Evolutionary conservation across 2,888 invertebrate species (phyloP), one percentile per base, ranked within the genome.

Genomic region (Athetis lepigone): DNA sequence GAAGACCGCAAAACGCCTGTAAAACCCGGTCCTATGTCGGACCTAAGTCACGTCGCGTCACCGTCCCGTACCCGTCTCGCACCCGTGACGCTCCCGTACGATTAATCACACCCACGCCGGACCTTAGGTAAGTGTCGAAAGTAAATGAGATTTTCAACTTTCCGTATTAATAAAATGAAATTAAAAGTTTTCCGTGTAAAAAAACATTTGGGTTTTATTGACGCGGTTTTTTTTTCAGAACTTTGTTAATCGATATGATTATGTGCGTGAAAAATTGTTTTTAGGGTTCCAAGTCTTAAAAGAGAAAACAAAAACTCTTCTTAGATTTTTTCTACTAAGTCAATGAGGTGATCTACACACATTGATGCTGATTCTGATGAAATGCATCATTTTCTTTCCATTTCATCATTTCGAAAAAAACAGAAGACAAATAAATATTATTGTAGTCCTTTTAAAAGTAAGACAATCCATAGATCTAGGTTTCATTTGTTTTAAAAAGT

Each of bases 101-200:
- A 77, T 73, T 74, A 79, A 79, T 78, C 69, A 72, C 62, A 56
- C 81, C 79, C 70, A 50, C 76, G 50, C 56, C 39, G 54, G 55
- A 49, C 57, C 61, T 57, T 33, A 13, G 33, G 33, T 49, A 57
- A 78, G 61, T 72, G 70, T 55, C 60, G 56, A 77, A 70, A 75
- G 60, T 74, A 68, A 76, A 80, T 59, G 63, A 71, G 66, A 54
- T 78, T 73, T 65, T 25, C 66, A 79, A 76, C 70, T 73, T 79
- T 56, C 11, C 52, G 47, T 56, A 68, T 64, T 72, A 68, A 69
- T 72, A 66, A 60, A 75, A 72, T 46, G 0, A 58, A 77, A 58
- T 63, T 51, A 43, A 50, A 65, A 56, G 23, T 43, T 63, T 43
- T 40, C 39, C n/a, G 37, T 45, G 43, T 23, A 7, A 2, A 11